Conservation (phyloP, 2,797 vertebrate genomes). For the Chelonia mydas region DNA sequence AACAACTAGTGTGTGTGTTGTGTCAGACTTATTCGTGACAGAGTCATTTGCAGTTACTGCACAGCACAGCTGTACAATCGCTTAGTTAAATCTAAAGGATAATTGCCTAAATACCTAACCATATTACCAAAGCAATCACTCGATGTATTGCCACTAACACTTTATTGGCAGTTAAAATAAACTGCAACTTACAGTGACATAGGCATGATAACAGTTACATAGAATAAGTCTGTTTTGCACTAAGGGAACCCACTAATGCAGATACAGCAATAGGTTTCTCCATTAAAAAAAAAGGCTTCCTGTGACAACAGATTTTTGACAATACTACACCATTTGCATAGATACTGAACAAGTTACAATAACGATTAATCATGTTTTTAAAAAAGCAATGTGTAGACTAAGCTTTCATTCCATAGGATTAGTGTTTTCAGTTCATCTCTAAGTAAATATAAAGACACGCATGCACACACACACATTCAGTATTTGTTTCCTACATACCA, state of each 20-base stretch:
- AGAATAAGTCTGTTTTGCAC: neutral
- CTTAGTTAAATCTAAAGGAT: neutral
- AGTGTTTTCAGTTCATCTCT: constrained; percentile 20
- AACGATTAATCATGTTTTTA: neutral
- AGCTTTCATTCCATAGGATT: neutral
- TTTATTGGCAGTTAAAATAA: neutral
- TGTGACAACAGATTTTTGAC: constrained; percentile 1
- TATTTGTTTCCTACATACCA: neutral
- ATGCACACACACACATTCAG: neutral
- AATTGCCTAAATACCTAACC: neutral
- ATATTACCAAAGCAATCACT: neutral
- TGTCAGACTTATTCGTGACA: neutral
- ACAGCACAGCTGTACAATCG: neutral
- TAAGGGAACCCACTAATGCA: neutral
- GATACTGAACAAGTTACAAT: constrained; percentile 9
- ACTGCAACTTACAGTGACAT: neutral
- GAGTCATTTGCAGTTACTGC: neutral
- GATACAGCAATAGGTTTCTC: neutral
- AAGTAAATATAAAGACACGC: neutral
- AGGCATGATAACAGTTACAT: neutral
- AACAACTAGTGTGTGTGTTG: constrained; percentile 20
- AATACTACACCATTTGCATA: neutral
- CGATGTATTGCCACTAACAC: neutral
- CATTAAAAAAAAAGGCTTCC: neutral
- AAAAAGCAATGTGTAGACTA: neutral